phyloP scores from a whole-genome alignment of 1,140 invertebrate genomes.

The Papilio glaucus region DNA sequence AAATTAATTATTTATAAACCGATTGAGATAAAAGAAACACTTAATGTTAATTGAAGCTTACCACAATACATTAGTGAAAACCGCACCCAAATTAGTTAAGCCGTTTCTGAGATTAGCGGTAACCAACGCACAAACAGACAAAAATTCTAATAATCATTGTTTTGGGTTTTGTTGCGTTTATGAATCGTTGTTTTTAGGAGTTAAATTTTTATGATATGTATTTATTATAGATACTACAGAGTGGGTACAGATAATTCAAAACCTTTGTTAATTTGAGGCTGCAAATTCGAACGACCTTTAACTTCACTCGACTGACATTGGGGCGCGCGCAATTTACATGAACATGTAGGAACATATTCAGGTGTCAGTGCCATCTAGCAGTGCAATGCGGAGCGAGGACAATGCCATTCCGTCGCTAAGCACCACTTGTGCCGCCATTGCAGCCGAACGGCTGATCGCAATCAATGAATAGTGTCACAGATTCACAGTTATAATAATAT shows the following conservation, averaged over 20 bases:
- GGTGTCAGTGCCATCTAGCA: slow-evolving; percentile 18
- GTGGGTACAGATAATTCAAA: not conserved
- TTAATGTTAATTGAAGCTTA: too few species aligned
- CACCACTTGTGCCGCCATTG: not conserved
- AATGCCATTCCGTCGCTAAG: slow-evolving; percentile 23
- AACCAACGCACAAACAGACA: too few species aligned
- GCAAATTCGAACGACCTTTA: slow-evolving; percentile 29
- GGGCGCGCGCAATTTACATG: slow-evolving; percentile 17
- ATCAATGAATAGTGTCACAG: not conserved
- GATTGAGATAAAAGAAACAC: too few species aligned
- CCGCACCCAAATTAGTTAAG: too few species aligned
- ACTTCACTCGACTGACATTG: slow-evolving; percentile 13
- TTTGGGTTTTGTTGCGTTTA: too few species aligned
- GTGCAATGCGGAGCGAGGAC: slow-evolving; percentile 25
- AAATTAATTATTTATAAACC: too few species aligned
- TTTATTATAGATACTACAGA: too few species aligned
- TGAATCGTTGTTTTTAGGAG: too few species aligned
- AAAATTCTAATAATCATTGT: too few species aligned
- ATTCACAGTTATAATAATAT: not conserved
- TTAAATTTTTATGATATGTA: too few species aligned
- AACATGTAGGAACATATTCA: slow-evolving; percentile 30
- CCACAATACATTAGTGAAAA: too few species aligned
- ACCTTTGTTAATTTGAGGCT: not conserved
- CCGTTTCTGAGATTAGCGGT: too few species aligned
- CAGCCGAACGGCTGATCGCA: not conserved